Base-by-base conservation (phyloP, 2,888 invertebrate species). In the Netelia inedita region DNA sequence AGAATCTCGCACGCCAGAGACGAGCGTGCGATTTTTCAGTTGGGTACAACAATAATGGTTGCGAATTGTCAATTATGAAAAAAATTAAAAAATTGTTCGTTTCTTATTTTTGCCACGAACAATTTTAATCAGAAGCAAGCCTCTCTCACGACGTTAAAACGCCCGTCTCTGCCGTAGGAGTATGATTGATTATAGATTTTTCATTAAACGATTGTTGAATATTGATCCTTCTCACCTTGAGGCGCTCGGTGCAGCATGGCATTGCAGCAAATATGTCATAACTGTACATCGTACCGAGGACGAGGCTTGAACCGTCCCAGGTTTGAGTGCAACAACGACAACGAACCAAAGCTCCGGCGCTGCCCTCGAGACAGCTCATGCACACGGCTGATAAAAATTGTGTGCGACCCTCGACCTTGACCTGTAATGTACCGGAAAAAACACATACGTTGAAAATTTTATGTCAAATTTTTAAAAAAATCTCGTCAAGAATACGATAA, bases 221-320 rank as follows among this genome's bases (percentile, higher is more conserved):
- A 35, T 35, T 35, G 35, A 35, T 35, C 35, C 8, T 19, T 9
- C 81, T 83, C 92, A 98, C 98, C 96, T 97, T 98, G 90, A 98
- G 95, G 90, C 99, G 96, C 92, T 98, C 98, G 92, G 97, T 96
- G 95, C 99, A 99, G 94, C 99, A 99, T 19, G 98, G 98, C 94
- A 97, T 98, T 85, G 99, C 98, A 93, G 99, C 99, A 94, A 99
- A 99, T 90, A 99, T 98, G 94, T 99, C 99, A 93, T 98, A 99
- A 84, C 98, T 98, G 95, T 99, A 99, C 98, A 99, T 98, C 87
- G 99, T 98, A 88, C 99, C 99, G 82, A 99, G 95, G 81, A 99
- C 98, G 86, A 99, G 95, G 73, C 98, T 97, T 28, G 98, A 97
- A 35, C 99, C 99, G 92, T 98, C 98, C 98, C 98, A 98, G 89